phyloP scores from a whole-genome alignment of 2,113 vertebrate species.

The Mus musculus region GRCm39 chr6:14210501-14211000 shows the following conservation, averaged over 20 bases:
- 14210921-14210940: neutral
- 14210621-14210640: neutral
- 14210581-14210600: slow-evolving; percentile 10
- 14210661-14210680: neutral
- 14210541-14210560: no score
- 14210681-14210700: neutral
- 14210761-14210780: neutral
- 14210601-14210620: neutral
- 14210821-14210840: no score
- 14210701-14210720: neutral
- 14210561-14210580: no score
- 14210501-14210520: no score
- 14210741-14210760: neutral
- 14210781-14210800: neutral
- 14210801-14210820: neutral
- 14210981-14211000: neutral
- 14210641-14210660: neutral
- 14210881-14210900: neutral
- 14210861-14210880: neutral
- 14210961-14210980: neutral
- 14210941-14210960: neutral
- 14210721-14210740: slow-evolving; percentile 1
- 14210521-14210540: no score
- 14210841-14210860: neutral
- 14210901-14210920: neutral